Evolutionary conservation across 2,113 vertebrate species (phyloP), one percentile per base, ranked within the genome.

Genomic region (Sapayoa aenigma): DNA sequence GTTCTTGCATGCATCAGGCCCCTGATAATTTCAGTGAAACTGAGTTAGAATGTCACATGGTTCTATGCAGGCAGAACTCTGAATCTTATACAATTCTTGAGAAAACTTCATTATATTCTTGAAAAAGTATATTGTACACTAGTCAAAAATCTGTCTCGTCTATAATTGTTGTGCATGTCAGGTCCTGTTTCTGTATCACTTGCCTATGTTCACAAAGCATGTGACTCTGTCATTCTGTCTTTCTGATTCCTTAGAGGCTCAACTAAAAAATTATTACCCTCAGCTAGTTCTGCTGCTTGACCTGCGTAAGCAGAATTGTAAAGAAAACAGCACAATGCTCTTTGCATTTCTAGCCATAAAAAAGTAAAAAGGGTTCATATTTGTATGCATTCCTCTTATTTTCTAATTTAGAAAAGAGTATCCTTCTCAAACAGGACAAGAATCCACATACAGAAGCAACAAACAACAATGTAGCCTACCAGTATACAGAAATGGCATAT

Each of bases 391-490:
- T 79, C 9, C 7, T 69, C 12, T 50, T 37, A 42, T 31, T 55
- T 14, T 71, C 17, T 63, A 30, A 42, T 22, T 65, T 41, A 33
- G 69, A 77, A 62, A 11, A n/a, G 5, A 47, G 4, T 17, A 11
- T 37, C 13, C 5, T 53, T 59, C 30, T 89, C 30, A 84, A 68
- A 60, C 4, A 56, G 30, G 33, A 65, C 3, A 71, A 41, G n/a
- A 69, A 50, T 33, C 16, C 3, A 27, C 27, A 12, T 52, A 52
- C 47, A 65, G 50, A 49, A 27, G 55, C 16, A 60, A 84, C 37
- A 58, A 18, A 0, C 2, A 39, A 3, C 12, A 5, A 49, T n/a
- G 18, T 15, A 28, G 7, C 22, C 14, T 12, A 49, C 14, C 20
- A 50, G 12, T 6, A 52, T 14, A 12, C n/a, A 46, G 37, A 90